Evolutionary conservation across 92 coral and sea anemone genomes (phyloP).

Genomic region (Paragorgia papillata): DNA sequence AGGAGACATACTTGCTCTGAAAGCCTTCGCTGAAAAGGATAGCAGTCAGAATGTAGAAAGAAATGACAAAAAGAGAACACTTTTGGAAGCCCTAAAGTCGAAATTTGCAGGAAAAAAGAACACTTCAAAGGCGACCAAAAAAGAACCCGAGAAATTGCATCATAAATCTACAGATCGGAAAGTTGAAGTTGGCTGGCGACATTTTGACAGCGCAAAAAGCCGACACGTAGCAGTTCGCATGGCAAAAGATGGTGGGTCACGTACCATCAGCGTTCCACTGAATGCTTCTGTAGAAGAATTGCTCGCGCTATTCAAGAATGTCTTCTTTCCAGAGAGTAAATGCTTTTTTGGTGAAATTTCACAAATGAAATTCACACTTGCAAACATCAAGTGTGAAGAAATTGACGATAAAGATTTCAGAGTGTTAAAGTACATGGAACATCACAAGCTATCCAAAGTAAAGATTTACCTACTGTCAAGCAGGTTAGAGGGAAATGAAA

Average conservation of each 20-base stretch:
- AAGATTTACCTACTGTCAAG: conserved; percentile 61
- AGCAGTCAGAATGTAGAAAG: not conserved
- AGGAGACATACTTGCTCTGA: conserved; percentile 14
- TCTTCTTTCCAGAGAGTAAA: conserved; percentile 60
- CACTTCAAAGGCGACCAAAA: conserved; percentile 25
- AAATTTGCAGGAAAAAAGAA: conserved; percentile 7
- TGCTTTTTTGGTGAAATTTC: conserved; percentile 49
- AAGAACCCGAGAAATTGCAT: not conserved
- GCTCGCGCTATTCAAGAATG: conserved; percentile 39
- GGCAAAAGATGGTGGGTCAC: conserved; percentile 59
- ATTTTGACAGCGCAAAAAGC: conserved; percentile 44
- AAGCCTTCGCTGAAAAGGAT: not conserved
- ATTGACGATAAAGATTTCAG: conserved; percentile 33
- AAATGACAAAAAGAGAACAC: conserved; percentile 16
- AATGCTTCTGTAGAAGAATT: conserved; percentile 45
- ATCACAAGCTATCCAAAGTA: conserved; percentile 52
- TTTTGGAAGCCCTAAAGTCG: conserved; percentile 1
- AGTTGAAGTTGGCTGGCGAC: conserved; percentile 46
- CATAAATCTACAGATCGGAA: conserved; percentile 24
- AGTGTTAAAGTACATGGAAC: conserved; percentile 44
- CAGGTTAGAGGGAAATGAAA: not conserved
- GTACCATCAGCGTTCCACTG: conserved; percentile 37
- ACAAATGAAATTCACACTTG: conserved; percentile 45
- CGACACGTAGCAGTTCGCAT: conserved; percentile 48
- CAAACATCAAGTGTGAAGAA: conserved; percentile 50